Base-by-base conservation (phyloP, 2,113 vertebrate genomes). In the Pimephales promelas region DNA sequence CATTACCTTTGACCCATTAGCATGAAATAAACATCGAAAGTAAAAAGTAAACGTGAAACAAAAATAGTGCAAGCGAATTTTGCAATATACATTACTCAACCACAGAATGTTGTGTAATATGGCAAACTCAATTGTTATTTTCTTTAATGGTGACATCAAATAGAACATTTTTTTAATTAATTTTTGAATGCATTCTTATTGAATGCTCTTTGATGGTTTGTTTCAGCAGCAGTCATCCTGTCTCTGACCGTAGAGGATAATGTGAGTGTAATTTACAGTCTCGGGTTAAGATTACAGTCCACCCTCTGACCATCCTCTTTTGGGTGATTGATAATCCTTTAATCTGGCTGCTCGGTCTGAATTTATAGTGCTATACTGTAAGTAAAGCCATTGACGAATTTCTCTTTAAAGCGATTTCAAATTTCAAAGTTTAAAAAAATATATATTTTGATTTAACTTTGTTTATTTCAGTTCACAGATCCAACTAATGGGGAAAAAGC, bases 281-380 rank as follows among this genome's bases (percentile, higher is more conserved):
- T 84, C 61, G 70, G 61, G 78, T 84, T 57, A 78, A 61, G 73
- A 84, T 84, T 78, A 78, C 34, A 31, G 73, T 64, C 62, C 40
- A 4, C 13, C 10, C 31, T 78, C 16, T 70, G 62, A 70, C 52
- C 73, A 56, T 56, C 34, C 34, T 78, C 18, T 52, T 78, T 78
- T 28, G n/a, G n/a, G 24, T 70, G 78, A 71, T 57, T 84, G 49
- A 59, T 47, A 68, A 83, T 28, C 61, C 24, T 64, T 47, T 73
- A 82, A 83, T 74, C 82, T 79, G 31, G 22, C 24, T 78, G 24
- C 74, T 20, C 10, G 1, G 49, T 14, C 74, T 47, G 5, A 18
- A 45, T 36, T 40, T n/a, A n/a, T 9, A 57, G 57, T 57, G 18
- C 31, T 13, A 11, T 57, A 57, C n/a, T n/a, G n/a, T n/a, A n/a